phyloP scores from a whole-genome alignment of 2,113 vertebrate genomes.

The Leptocoma aspasia region DNA sequence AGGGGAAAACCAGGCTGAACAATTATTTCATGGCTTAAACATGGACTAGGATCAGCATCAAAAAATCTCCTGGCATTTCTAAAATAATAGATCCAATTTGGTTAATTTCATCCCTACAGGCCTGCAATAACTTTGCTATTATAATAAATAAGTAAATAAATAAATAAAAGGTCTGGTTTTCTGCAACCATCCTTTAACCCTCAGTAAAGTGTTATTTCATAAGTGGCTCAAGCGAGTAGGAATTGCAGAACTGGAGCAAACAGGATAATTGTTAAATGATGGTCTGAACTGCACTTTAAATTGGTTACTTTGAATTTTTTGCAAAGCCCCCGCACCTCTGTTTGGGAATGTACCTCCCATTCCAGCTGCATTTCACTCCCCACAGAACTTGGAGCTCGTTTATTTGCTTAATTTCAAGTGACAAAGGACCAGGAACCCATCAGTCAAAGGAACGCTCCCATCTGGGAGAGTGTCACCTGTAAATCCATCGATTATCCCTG shows the following conservation, averaged over 20 bases:
- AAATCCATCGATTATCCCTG: not conserved
- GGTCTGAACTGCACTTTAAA: not conserved
- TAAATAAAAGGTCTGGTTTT: rapidly evolving
- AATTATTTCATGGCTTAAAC: not conserved
- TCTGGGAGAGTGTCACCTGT: not conserved
- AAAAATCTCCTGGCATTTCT: not conserved
- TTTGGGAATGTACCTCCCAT: not conserved
- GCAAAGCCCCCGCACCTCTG: too few species aligned
- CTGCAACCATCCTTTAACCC: not conserved
- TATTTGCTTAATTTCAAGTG: not conserved
- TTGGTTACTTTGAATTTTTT: not conserved
- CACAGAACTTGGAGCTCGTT: not conserved
- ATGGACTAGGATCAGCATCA: rapidly evolving
- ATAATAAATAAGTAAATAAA: not conserved
- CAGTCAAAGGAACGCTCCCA: not conserved
- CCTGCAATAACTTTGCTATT: not conserved
- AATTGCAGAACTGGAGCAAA: not conserved
- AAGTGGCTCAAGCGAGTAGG: not conserved
- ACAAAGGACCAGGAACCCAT: not conserved
- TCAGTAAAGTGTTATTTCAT: not conserved
- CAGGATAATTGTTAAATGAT: not conserved
- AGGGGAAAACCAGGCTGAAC: not conserved
- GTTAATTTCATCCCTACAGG: not conserved
- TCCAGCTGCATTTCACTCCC: not conserved
- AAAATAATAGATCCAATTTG: not conserved